Evolutionary conservation across 2,113 vertebrate species (phyloP).

Genomic region (Condylura cristata): DNA sequence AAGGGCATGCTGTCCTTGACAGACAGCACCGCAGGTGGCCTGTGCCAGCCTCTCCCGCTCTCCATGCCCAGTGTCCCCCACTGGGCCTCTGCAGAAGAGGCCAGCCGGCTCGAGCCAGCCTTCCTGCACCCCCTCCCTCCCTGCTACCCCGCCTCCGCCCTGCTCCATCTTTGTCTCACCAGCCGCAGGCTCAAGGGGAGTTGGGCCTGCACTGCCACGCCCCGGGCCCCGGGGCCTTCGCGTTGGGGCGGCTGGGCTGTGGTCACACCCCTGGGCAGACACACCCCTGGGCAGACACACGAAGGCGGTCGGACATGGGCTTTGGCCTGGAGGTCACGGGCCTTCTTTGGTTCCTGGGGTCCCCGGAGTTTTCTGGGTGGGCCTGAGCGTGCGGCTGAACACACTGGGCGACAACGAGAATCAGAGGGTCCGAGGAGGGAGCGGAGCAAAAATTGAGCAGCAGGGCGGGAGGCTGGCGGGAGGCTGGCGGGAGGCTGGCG

Average conservation of each 20-base stretch:
- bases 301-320: neutral
- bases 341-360: neutral
- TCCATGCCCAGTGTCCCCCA: neutral
- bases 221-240: no score
- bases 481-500: no score
- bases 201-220: fast-evolving
- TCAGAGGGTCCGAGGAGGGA: neutral
- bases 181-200: neutral
- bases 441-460: neutral
- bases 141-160: neutral
- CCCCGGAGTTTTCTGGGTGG: fast-evolving
- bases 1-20: neutral
- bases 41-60: no score
- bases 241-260: no score
- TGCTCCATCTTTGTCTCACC: fast-evolving
- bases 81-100: neutral
- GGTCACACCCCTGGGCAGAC: no score
- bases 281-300: fast-evolving
- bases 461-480: no score
- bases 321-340: neutral
- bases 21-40: neutral
- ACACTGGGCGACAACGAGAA: neutral
- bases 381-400: fast-evolving
- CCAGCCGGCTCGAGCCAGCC: no score
- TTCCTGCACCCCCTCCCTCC: no score